A percentile compares a stretch with the other conserved stretches of the same genome.
Conservation (phyloP, 2,797 vertebrate genomes). For the Macropus fuliginosus region DNA sequence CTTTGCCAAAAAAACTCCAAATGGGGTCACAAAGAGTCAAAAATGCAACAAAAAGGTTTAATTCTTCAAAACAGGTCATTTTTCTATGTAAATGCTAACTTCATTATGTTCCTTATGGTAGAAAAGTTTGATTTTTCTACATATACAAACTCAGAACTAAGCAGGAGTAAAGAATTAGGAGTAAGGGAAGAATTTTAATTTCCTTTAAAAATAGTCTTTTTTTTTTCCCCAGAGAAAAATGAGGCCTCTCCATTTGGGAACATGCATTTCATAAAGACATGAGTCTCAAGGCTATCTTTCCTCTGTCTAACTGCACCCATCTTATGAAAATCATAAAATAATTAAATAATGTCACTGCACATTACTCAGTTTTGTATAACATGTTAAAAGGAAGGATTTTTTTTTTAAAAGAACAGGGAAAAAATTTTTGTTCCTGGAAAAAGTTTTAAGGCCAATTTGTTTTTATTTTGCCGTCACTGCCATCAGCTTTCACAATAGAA, state of each 20-base stretch:
- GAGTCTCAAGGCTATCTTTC: neutral
- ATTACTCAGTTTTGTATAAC: constrained; percentile 29
- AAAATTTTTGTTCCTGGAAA: constrained; percentile 31
- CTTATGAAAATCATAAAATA: constrained; percentile 1
- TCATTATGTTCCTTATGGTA: neutral
- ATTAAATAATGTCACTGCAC: neutral
- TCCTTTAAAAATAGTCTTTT: neutral
- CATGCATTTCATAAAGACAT: neutral
- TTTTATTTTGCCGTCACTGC: constrained; percentile 38
- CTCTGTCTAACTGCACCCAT: neutral
- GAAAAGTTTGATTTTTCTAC: neutral
- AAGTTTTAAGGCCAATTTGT: constrained; percentile 9
- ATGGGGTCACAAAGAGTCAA: neutral
- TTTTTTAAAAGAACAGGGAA: constrained; percentile 40
- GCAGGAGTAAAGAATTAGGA: neutral
- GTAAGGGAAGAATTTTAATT: neutral
- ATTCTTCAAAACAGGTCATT: constrained; percentile 42
- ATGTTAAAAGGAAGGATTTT: constrained; percentile 34
- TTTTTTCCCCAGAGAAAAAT: neutral
- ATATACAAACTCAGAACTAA: neutral
- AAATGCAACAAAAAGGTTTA: neutral
- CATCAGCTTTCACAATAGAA: constrained; percentile 29
- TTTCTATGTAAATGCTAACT: constrained; percentile 44
- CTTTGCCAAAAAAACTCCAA: neutral
- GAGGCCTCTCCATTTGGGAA: neutral